Base-by-base conservation (phyloP, 30 jellyfish, hydroid and myxozoan species). In the Aurelia coerulea region DNA sequence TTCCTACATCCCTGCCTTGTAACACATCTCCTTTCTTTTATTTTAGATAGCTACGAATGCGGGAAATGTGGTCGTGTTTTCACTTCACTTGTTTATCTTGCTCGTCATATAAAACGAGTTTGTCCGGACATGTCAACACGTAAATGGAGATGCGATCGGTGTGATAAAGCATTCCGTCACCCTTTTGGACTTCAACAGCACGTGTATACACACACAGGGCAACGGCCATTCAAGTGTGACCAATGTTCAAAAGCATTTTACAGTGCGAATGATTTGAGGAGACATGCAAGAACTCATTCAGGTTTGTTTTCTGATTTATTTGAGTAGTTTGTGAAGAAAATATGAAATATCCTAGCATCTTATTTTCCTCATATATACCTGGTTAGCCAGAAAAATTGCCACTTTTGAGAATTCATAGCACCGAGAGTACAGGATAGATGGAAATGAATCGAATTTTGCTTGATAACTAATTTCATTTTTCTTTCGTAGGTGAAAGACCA, bases 161-260 rank as follows among this genome's bases (percentile, higher is more conserved):
- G 98, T 73, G 94, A 86, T 41, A 94, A 94, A 68, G 98, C 98
- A 15, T 94, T 94, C 62, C 88, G 98, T 23, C 98, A 94, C 56
- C 98, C 98, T n/a, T 94, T 94, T 73, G 98, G 98, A 0, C 66
- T 94, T 59, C 98, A 94, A 67, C 98, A 94, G 74, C 98, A 94
- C 59, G 72, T 94, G 2, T 94, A 74, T 73, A 89, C 97, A 0
- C 98, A 94, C 86, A 94, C 98, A 1, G 98, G 98, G 42, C 97
- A 94, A 51, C 86, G 98, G 17, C 98, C 98, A 7, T 89, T 72
- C 96, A 94, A 94, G 68, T 94, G 98, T 62, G 91, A 63, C 41
- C 98, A 94, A 59, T 94, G 98, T 90, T 29, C 98, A n/a, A 94
- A 94, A 59, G 98, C 98, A 9, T 94, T 94, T 59, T 94, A 94